phyloP scores from a whole-genome alignment of 2,797 vertebrate genomes.

The Sebastes minor region DNA sequence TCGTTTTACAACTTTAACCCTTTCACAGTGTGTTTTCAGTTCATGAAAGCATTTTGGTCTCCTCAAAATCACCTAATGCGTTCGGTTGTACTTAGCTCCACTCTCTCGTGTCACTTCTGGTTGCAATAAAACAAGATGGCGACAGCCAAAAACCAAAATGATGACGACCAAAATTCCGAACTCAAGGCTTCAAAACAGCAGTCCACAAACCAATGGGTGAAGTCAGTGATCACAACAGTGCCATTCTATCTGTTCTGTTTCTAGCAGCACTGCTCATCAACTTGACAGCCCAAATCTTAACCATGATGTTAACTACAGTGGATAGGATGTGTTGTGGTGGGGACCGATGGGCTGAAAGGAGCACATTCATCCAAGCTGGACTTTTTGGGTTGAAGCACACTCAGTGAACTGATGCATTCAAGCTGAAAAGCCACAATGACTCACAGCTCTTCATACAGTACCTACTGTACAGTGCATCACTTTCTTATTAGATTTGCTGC shows the following conservation, averaged over 20 bases:
- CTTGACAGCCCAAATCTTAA: conserved; percentile 5
- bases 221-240: background rate
- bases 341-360: conserved; percentile 29
- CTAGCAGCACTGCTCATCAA: background rate
- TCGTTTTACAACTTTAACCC: rapidly evolving
- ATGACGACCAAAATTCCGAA: too few species aligned
- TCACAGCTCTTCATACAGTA: conserved; percentile 29
- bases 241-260: conserved; percentile 11
- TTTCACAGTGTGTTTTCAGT: too few species aligned
- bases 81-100: too few species aligned
- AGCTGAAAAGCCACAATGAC: conserved; percentile 52
- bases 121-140: too few species aligned
- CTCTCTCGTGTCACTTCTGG: too few species aligned
- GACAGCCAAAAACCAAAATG: too few species aligned
- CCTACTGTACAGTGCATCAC: background rate
- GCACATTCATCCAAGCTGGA: conserved; percentile 22
- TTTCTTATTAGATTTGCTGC: conserved; percentile 15
- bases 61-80: rapidly evolving
- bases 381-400: conserved; percentile 22
- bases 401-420: conserved; percentile 32
- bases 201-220: too few species aligned
- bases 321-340: conserved; percentile 22
- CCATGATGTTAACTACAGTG: conserved; percentile 9
- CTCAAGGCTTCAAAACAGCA: too few species aligned
- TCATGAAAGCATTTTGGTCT: too few species aligned